A percentile compares a stretch with the other conserved stretches of the same genome.
These are phyloP conservation scores for Rhyacichthys aspro DNA, from an alignment of 2,797 vertebrate species.

Conservation along the genomic window DNA sequence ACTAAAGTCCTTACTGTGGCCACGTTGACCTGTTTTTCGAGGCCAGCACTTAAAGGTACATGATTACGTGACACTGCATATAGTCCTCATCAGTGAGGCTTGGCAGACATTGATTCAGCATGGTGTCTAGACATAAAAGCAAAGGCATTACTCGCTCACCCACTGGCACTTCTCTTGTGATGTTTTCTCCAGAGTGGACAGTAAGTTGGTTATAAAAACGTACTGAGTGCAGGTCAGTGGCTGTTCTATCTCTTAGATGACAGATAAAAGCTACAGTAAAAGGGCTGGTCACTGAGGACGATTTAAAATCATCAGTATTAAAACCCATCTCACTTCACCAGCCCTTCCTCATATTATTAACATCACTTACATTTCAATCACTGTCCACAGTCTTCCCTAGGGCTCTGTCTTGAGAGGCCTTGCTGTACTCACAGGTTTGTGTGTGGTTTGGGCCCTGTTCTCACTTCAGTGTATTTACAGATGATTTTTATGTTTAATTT, in stretches of 20 bases:
- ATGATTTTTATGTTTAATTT: slow-evolving; percentile 12
- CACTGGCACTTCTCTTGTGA: neutral
- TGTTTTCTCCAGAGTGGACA: slow-evolving; percentile 9
- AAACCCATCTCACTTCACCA: slow-evolving; percentile 11
- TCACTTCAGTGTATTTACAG: slow-evolving; percentile 11
- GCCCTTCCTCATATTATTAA: slow-evolving; percentile 13
- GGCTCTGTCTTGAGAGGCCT: too few relatives aligned
- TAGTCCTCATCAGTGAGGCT: slow-evolving; percentile 4
- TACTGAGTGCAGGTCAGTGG: slow-evolving; percentile 34
- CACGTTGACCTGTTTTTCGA: slow-evolving; percentile 33
- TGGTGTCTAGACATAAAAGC: slow-evolving; percentile 5
- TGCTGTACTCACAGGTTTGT: too few relatives aligned
- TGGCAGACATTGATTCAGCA: slow-evolving; percentile 5
- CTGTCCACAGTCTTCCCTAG: neutral
- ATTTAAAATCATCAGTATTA: slow-evolving; percentile 35
- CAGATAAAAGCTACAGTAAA: slow-evolving; percentile 14
- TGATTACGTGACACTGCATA: slow-evolving; percentile 8
- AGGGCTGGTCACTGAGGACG: slow-evolving; percentile 15
- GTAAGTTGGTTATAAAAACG: slow-evolving; percentile 34
- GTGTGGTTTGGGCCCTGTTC: slow-evolving; percentile 4
- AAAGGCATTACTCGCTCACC: slow-evolving; percentile 4
- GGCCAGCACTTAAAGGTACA: slow-evolving; percentile 25
- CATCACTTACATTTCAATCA: slow-evolving; percentile 23
- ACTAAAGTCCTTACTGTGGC: slow-evolving; percentile 21
- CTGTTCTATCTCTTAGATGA: slow-evolving; percentile 21